Percentiles rank a stretch among this genome's conserved stretches.
Conservation (phyloP, 2,113 vertebrate species). For the Leptobrachium ailaonicum region DNA sequence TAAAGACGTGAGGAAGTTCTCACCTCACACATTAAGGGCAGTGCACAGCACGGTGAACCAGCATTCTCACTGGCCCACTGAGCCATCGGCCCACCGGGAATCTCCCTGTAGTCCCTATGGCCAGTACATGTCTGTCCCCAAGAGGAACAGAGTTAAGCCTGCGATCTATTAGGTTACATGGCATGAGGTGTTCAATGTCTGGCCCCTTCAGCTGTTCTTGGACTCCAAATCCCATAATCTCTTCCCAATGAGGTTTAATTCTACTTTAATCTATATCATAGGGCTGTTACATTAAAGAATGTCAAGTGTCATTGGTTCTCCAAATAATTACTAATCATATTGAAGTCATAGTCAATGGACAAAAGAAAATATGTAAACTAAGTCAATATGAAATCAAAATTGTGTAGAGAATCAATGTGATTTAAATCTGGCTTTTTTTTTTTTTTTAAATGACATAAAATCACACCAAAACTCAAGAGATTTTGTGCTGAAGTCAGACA, state of each 20-base stretch:
- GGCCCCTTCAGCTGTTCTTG: neutral
- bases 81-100: no score
- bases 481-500: slow-evolving; percentile 35
- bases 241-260: neutral
- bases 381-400: neutral
- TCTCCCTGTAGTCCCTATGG: no score
- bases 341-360: neutral
- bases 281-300: no score
- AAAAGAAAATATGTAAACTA: neutral
- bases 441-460: neutral
- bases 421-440: neutral
- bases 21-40: no score
- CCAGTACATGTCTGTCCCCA: no score
- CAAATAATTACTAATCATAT: neutral
- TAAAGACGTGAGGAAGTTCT: no score
- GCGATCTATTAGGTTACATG: no score
- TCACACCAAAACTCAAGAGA: slow-evolving; percentile 11
- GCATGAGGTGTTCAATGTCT: neutral
- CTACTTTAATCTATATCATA: no score
- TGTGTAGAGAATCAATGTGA: neutral
- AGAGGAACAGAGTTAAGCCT: no score
- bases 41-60: no score
- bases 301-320: neutral
- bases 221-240: neutral
- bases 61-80: no score